phyloP scores from a whole-genome alignment of 2,113 vertebrate genomes.

The Clarias gariepinus region DNA sequence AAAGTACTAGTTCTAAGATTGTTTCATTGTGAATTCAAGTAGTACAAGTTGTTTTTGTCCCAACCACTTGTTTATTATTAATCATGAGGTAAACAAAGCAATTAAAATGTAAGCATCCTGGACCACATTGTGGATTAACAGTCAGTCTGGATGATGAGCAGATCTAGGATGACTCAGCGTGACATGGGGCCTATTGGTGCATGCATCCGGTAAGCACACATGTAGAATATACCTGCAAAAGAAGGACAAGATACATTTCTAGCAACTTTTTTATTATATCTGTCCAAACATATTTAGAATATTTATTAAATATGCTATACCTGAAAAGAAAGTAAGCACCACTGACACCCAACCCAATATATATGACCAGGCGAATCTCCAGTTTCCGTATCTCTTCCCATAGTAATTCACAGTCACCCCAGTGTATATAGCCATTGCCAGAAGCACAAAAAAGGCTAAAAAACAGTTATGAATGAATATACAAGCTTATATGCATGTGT shows the following conservation, averaged over 20 bases:
- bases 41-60: constrained; percentile 18
- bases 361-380: constrained; percentile 80
- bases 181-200: constrained; percentile 73
- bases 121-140: constrained; percentile 62
- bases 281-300: not conserved
- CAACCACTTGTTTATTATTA: constrained; percentile 63
- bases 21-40: constrained; percentile 51
- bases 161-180: constrained; percentile 65
- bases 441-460: constrained; percentile 76
- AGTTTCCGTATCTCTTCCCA: constrained; percentile 77
- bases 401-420: constrained; percentile 80
- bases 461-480: not conserved
- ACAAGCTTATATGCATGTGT: too few species aligned
- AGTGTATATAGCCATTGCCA: constrained; percentile 79
- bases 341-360: constrained; percentile 80
- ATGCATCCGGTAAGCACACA: constrained; percentile 79
- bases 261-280: not conserved
- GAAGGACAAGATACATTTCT: not conserved
- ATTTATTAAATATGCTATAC: constrained; percentile 49
- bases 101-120: constrained; percentile 58
- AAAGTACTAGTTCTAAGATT: not conserved
- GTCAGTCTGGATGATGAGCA: constrained; percentile 62
- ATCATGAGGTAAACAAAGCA: constrained; percentile 57
- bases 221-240: constrained; percentile 76
- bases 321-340: constrained; percentile 80